phyloP scores from a whole-genome alignment of 2,113 vertebrate genomes.

The Ageneiosus marmoratus region DNA sequence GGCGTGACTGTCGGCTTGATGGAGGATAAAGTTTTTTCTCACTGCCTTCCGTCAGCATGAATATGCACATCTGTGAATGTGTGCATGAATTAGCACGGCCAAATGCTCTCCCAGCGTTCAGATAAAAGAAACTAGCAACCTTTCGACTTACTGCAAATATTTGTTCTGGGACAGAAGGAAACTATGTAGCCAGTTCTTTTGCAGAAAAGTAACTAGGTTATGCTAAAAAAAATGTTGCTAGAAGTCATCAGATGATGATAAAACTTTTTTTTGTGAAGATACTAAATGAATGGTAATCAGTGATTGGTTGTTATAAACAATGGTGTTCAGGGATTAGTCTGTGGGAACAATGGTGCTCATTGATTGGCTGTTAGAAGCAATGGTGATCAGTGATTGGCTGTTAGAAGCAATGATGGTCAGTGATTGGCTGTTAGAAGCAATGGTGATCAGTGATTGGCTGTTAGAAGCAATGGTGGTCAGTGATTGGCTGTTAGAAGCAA shows the following conservation, averaged over 20 bases:
- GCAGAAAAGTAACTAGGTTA: neutral
- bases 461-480: neutral
- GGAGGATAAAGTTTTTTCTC: constrained; percentile 53
- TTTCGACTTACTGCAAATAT: neutral
- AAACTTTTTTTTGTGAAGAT: neutral
- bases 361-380: neutral
- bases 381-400: neutral
- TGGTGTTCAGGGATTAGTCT: neutral
- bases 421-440: neutral
- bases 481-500: too few relatives aligned
- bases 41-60: constrained; percentile 54
- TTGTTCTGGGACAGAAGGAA: neutral
- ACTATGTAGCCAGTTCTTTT: neutral
- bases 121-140: neutral
- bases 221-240: neutral
- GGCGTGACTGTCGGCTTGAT: constrained; percentile 60
- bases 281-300: neutral
- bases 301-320: neutral
- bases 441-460: neutral
- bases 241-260: neutral
- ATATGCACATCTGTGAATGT: constrained; percentile 57
- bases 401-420: neutral
- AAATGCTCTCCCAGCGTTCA: constrained; percentile 44
- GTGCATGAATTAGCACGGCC: constrained; percentile 34
- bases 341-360: neutral